These are phyloP conservation scores for Eulemur coronatus DNA, from an alignment of 2,797 vertebrate genomes.

Conservation along the genomic window DNA sequence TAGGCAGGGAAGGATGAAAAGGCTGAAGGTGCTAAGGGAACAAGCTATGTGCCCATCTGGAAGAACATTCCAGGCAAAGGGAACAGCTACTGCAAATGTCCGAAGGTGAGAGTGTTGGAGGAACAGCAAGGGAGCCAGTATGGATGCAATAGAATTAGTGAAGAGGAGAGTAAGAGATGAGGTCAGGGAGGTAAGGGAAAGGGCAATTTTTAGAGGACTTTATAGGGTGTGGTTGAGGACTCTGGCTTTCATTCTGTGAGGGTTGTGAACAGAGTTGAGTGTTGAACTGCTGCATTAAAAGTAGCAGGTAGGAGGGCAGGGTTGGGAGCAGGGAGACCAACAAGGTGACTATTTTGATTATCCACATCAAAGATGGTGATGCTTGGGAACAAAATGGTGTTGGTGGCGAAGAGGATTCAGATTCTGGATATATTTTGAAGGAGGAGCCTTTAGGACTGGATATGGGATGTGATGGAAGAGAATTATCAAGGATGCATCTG, in stretches of 20 bases:
- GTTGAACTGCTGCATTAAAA: not conserved
- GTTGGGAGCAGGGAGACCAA: not conserved
- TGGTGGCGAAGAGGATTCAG: not conserved
- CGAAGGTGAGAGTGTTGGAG: not conserved
- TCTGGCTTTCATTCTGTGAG: not conserved
- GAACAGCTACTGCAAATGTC: not conserved
- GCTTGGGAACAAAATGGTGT: not conserved
- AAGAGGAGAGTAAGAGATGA: not conserved
- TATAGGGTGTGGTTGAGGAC: not conserved
- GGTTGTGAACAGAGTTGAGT: not conserved
- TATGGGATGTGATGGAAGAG: not conserved
- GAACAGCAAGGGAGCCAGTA: not conserved
- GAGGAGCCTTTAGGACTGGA: not conserved
- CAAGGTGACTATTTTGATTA: not conserved
- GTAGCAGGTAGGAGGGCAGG: not conserved
- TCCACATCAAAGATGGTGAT: not conserved
- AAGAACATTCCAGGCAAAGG: not conserved
- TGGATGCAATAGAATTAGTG: not conserved
- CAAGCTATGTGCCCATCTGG: not conserved
- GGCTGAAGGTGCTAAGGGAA: not conserved
- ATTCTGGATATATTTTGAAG: not conserved
- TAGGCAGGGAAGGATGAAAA: not conserved
- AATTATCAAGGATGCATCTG: not conserved
- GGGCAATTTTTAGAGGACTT: not conserved
- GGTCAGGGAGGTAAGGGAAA: not conserved